These are phyloP conservation scores for Peromyscus melanophrys DNA, from an alignment of 2,797 vertebrate genomes.

Conservation along the genomic window DNA sequence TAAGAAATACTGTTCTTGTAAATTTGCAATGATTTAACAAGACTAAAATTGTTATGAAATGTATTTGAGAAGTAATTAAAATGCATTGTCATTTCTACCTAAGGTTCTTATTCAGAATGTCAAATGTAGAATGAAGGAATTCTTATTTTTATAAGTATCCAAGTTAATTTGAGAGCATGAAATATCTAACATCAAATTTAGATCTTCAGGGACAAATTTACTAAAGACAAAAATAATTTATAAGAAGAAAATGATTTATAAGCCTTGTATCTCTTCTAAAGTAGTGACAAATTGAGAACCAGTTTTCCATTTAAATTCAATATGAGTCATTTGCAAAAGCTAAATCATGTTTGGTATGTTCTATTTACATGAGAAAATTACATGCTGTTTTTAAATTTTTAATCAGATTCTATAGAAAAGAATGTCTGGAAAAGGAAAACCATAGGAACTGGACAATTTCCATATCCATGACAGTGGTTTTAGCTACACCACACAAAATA, in stretches of 20 bases:
- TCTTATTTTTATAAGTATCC: background rate
- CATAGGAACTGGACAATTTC: background rate
- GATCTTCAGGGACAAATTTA: background rate
- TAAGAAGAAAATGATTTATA: background rate
- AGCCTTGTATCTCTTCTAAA: background rate
- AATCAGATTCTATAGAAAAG: background rate
- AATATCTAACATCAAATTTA: background rate
- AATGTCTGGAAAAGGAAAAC: background rate
- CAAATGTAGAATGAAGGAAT: background rate
- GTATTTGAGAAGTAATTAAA: conserved; percentile 49
- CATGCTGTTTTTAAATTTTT: background rate
- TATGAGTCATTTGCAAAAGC: background rate
- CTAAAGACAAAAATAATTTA: background rate
- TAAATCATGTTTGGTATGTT: conserved; percentile 45
- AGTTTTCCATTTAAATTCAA: conserved; percentile 34
- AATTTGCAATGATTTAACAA: background rate
- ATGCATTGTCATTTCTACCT: background rate
- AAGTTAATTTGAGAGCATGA: background rate
- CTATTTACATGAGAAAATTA: background rate
- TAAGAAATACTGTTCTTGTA: background rate
- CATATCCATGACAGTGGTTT: background rate
- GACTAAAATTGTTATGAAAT: conserved; percentile 10
- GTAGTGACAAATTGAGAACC: background rate
- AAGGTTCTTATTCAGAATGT: background rate
- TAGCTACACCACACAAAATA: background rate